phyloP scores from a whole-genome alignment of 2,888 invertebrate species.

The Pedicia rivosa region DNA sequence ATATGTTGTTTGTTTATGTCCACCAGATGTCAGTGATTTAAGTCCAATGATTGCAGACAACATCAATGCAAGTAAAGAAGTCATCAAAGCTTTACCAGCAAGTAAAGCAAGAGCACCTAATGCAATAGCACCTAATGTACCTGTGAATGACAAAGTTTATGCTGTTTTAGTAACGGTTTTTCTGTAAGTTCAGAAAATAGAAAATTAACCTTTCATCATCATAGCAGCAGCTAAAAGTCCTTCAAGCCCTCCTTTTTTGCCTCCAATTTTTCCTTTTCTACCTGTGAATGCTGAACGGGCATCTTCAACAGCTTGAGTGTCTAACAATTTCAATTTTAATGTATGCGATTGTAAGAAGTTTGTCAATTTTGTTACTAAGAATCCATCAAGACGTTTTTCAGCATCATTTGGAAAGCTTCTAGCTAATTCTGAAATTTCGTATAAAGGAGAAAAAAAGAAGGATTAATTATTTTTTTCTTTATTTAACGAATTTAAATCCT shows the following conservation, averaged over 20 bases:
- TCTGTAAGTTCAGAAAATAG: not conserved
- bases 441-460: not conserved
- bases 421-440: slow-evolving; percentile 40
- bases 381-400: slow-evolving; percentile 59
- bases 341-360: slow-evolving; percentile 58
- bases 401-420: slow-evolving; percentile 60
- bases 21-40: slow-evolving; percentile 48
- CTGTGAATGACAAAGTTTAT: slow-evolving; percentile 27
- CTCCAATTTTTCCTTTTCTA: slow-evolving; percentile 37
- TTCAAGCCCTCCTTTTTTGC: slow-evolving; percentile 35
- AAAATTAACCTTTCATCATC: slow-evolving; percentile 44
- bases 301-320: slow-evolving; percentile 41
- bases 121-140: slow-evolving; percentile 57
- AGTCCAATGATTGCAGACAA: slow-evolving; percentile 61
- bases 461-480: no score
- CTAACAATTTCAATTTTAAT: slow-evolving; percentile 51
- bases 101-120: slow-evolving; percentile 59
- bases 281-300: slow-evolving; percentile 40
- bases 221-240: slow-evolving; percentile 39
- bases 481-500: no score
- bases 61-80: slow-evolving; percentile 62
- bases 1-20: slow-evolving; percentile 64
- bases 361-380: slow-evolving; percentile 51
- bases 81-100: slow-evolving; percentile 72
- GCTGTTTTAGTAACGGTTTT: not conserved